phyloP scores from a whole-genome alignment of 2,113 vertebrate genomes.

The Aramus guarauna region DNA sequence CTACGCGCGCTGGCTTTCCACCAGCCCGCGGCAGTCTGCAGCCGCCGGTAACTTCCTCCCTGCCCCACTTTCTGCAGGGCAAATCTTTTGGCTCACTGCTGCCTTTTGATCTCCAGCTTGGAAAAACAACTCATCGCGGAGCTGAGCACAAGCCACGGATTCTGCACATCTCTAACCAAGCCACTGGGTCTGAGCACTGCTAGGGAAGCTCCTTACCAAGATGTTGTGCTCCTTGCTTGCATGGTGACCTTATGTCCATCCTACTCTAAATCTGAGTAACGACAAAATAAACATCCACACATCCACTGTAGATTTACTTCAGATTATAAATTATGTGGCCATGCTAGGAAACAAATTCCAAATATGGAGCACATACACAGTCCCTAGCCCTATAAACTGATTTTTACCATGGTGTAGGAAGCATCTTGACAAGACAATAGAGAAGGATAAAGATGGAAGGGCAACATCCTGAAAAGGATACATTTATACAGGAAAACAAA shows the following conservation, averaged over 20 bases:
- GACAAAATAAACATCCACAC: background rate
- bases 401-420: background rate
- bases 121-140: background rate
- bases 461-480: background rate
- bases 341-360: background rate
- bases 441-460: background rate
- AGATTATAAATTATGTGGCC: background rate
- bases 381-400: background rate
- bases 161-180: background rate
- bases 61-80: background rate
- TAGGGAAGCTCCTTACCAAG: background rate
- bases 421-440: background rate
- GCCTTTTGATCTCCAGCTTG: background rate
- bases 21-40: background rate
- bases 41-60: background rate
- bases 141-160: accelerated
- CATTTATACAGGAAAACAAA: background rate
- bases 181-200: background rate
- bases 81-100: background rate
- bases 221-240: background rate
- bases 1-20: background rate
- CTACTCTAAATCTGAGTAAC: background rate
- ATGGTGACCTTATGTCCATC: background rate
- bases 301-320: background rate
- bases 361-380: accelerated